These are phyloP conservation scores for Luidia sarsii DNA, from an alignment of 53 echinoderm and acorn worm species.

Conservation along the genomic window DNA sequence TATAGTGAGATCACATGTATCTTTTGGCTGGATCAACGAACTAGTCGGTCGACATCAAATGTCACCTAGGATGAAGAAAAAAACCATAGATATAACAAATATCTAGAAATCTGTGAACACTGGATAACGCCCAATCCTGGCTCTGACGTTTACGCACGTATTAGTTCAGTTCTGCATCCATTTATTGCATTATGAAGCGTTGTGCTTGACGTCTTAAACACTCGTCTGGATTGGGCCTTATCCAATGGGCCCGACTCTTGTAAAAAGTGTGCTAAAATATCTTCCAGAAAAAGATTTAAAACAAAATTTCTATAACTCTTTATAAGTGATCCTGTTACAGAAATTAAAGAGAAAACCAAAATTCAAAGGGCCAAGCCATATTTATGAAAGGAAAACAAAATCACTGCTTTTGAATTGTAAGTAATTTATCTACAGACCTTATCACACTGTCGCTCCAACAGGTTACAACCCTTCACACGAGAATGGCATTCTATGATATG, in stretches of 20 bases:
- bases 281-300: slow-evolving; percentile 53
- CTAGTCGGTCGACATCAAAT: slow-evolving; percentile 45
- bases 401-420: slow-evolving; percentile 56
- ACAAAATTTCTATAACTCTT: slow-evolving; percentile 60
- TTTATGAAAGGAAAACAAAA: slow-evolving; percentile 43
- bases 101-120: slow-evolving; percentile 22
- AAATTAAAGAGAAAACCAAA: background rate
- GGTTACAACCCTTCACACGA: slow-evolving; percentile 6
- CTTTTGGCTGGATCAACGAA: slow-evolving; percentile 15
- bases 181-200: background rate
- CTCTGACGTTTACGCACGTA: background rate
- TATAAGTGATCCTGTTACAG: slow-evolving; percentile 49
- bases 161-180: slow-evolving; percentile 7
- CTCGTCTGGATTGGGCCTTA: background rate
- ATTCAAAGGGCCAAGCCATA: slow-evolving; percentile 53
- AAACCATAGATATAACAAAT: slow-evolving; percentile 3
- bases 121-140: slow-evolving; percentile 17
- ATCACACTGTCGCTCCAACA: background rate
- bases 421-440: slow-evolving; percentile 9
- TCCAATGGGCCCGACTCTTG: slow-evolving; percentile 46
- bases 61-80: slow-evolving; percentile 7
- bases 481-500: slow-evolving; percentile 39
- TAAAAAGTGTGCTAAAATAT: slow-evolving; percentile 39
- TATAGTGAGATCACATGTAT: background rate
- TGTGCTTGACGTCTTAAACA: background rate